Base-by-base conservation (phyloP, 2,888 invertebrate species). In the Yponomeuta plumbellus region DNA sequence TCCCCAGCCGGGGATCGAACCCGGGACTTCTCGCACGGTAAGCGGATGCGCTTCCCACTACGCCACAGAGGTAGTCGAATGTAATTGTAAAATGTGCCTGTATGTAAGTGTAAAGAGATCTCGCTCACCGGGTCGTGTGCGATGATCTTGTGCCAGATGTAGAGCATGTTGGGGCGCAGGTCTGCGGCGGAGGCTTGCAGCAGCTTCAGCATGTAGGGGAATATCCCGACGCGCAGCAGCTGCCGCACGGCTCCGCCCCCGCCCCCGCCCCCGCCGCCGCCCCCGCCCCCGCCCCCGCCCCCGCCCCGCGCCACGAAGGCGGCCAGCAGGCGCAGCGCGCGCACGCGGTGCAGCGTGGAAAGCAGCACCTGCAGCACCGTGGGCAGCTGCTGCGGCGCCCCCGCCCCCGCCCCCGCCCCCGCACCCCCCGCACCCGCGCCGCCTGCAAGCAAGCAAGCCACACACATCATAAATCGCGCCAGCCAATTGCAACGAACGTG, bases 81-180 rank as follows among this genome's bases (percentile, higher is more conserved):
- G n/a, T n/a, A n/a, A n/a, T n/a, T n/a, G n/a, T n/a, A n/a, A n/a
- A n/a, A n/a, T n/a, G n/a, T n/a, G n/a, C n/a, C n/a, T n/a, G n/a
- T n/a, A n/a, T n/a, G n/a, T n/a, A n/a, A n/a, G n/a, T n/a, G n/a
- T n/a, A n/a, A n/a, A n/a, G n/a, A n/a, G n/a, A n/a, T n/a, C n/a
- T n/a, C n/a, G n/a, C 94, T 93, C 78, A 97, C 97, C 81, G 95
- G 96, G 83, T 99, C 99, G 6, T 99, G 98, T 40, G 99, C 98
- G 68, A 99, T 92, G 75, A 99, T 98, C 91, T 99, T 98, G 21
- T 99, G 98, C 99, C 99, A 99, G 74, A 99, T 99, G 85, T 98
- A 99, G 61, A 99, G 98, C 74, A 99, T 93, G 69, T 98, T 93
- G 10, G 98, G 97, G 68, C 98, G 92, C 73, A 99, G 91, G 84